Evolutionary conservation across 2,113 vertebrate species (phyloP), one percentile per base, ranked within the genome.

Genomic region (Laticauda colubrina): DNA sequence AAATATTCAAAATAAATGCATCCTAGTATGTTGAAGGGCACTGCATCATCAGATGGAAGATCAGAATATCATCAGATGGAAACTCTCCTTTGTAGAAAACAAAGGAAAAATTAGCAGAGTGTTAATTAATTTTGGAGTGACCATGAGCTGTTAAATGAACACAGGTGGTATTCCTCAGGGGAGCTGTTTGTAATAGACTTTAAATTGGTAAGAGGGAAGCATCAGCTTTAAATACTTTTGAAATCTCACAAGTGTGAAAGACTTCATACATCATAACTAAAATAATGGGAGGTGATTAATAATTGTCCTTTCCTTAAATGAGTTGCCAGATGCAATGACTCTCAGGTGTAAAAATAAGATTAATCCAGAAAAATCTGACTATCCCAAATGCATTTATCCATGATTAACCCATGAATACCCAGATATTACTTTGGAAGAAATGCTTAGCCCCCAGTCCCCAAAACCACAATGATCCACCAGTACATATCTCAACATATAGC

Each of bases 231-330:
- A 96, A 96, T 93, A 96, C 93, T 96, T 97, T 90, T 95, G 90
- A 97, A 98, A 96, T 95, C 96, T 97, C 94, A 94, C 51, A 96
- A 96, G 94, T 97, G 93, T 97, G 96, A 97, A 97, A 97, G 95
- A 95, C 93, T 95, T 97, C 96, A 97, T 97, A 96, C 69, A 97
- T 97, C 96, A 96, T 95, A 97, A 96, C 96, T 95, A 95, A 96
- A 97, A 96, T 96, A 96, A 97, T 97, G 89, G 88, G 94, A 96
- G 93, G 91, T 97, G 96, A 97, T 97, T 97, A 97, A 97, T 97
- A 97, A 97, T 92, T 75, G 93, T 97, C 95, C 57, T 97, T 97
- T 96, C 95, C 64, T 92, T 96, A 97, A 97, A 97, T 96, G 94
- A 96, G 93, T 96, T 97, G 96, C 96, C 97, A 98, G 97, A 97